phyloP scores from a whole-genome alignment of 2,113 vertebrate species.

The Corydoras sp. region DNA sequence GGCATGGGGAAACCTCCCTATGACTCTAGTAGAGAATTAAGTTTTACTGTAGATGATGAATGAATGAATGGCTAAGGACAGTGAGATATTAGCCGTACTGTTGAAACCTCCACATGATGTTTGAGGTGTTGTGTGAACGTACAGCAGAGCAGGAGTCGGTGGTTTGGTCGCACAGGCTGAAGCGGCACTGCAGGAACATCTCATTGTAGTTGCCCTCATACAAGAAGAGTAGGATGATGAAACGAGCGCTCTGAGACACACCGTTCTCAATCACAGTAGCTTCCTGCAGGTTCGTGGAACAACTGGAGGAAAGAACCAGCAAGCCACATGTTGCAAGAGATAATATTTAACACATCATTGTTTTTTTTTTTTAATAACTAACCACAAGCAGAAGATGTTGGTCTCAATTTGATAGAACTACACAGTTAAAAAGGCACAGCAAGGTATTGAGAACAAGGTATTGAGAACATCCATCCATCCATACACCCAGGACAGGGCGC shows the following conservation, averaged over 20 bases:
- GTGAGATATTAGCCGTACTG: background rate
- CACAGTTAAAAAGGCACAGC: too few relatives aligned
- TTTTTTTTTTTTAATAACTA: too few relatives aligned
- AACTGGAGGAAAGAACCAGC: constrained; percentile 37
- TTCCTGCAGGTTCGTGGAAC: constrained; percentile 41
- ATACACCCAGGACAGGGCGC: too few relatives aligned
- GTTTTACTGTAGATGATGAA: too few relatives aligned
- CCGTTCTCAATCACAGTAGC: constrained; percentile 51
- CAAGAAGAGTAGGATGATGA: constrained; percentile 42
- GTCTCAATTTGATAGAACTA: too few relatives aligned
- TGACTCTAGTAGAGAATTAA: too few relatives aligned
- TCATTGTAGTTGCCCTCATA: constrained; percentile 22
- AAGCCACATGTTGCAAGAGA: background rate
- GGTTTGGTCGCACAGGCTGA: constrained; percentile 26
- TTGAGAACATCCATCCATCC: too few relatives aligned
- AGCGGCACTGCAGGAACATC: constrained; percentile 21
- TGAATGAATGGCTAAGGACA: background rate
- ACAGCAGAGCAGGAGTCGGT: constrained; percentile 9
- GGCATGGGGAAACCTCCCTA: too few relatives aligned
- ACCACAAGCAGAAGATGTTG: too few relatives aligned
- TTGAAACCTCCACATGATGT: background rate
- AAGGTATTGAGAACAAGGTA: too few relatives aligned
- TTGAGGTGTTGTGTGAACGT: background rate
- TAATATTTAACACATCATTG: background rate
- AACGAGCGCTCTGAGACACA: constrained; percentile 44